Base-by-base conservation (phyloP, 1,140 invertebrate species). In the Macrosteles quadrilineatus region DNA sequence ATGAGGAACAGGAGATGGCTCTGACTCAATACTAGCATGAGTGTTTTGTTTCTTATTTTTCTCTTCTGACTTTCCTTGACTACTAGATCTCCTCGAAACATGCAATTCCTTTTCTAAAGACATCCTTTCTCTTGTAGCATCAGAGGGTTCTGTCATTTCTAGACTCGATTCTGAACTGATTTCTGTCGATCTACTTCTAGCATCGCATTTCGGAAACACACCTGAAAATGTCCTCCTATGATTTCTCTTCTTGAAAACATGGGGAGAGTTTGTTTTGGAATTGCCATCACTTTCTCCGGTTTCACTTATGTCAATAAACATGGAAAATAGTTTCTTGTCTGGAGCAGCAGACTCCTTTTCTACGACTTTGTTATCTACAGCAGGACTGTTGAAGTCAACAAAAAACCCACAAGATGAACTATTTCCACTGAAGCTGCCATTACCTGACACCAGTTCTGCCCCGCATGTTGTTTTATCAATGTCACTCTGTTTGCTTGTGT, bases 271-370 rank as follows among this genome's bases (percentile, higher is more conserved):
- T 21, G 71, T 71, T 69, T 75, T 75, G 40, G 71, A 73, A 27
- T 71, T 70, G 23, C 70, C 71, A 21, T 47, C 55, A 57, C 43
- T 72, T 21, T 72, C 72, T 27, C 69, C 71, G 59, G 72, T 67
- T 32, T 74, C 85, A 30, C 84, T 86, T 53, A 90, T 81, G 77
- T 90, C 87, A 59, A 91, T 90, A 43, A 90, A 89, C 88, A 91
- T 90, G 2, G 88, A 88, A 73, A 91, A 91, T 31, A 91, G 87
- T 73, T 88, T 89, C 73, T 89, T 89, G 43, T 87, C 87, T 31
- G 83, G 82, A 12, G 71, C 72, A 23, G 71, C 69, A 27, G 64
- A 32, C 19, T 47, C 71, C 55, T 70, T 75, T 29, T 77, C 77
- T 0, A 55, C 32, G 19, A 69, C 14, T 14, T 74, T 71, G 19